Evolutionary conservation across 2,888 invertebrate species (phyloP).

Genomic region (Nysson spinosus): DNA sequence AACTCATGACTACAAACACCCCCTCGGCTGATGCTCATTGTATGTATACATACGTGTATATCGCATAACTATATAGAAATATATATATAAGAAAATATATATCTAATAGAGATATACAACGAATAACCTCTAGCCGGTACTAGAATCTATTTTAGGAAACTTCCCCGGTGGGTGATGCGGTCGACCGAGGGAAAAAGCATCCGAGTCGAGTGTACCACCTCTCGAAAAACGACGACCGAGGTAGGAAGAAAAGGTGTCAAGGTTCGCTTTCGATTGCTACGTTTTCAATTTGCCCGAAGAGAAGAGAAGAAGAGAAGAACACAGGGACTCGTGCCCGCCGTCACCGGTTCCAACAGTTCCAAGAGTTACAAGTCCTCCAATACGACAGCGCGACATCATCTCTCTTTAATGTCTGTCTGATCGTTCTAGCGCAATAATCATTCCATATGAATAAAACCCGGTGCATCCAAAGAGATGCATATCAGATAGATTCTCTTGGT

Average conservation of each 20-base stretch:
- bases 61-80: constrained; percentile 2
- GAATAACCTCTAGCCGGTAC: constrained; percentile 57
- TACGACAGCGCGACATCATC: too few relatives aligned
- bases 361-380: too few relatives aligned
- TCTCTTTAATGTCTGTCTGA: too few relatives aligned
- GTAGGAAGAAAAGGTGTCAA: constrained; percentile 66
- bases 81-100: constrained; percentile 1
- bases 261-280: constrained; percentile 71
- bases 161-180: constrained; percentile 62
- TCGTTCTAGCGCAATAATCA: too few relatives aligned
- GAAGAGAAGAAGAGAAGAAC: constrained; percentile 20
- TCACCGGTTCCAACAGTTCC: too few relatives aligned
- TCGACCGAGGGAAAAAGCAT: constrained; percentile 58
- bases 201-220: constrained; percentile 56
- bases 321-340: neutral
- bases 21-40: neutral
- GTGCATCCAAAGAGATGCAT: too few relatives aligned
- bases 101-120: constrained; percentile 42
- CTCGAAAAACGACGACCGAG: constrained; percentile 61
- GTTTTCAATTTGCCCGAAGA: constrained; percentile 57
- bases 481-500: too few relatives aligned
- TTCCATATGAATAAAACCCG: too few relatives aligned
- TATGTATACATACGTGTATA: neutral
- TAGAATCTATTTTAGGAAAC: constrained; percentile 72
- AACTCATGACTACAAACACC: constrained; percentile 8